phyloP scores from a whole-genome alignment of 2,797 vertebrate species.

The Hephaestus fuliginosus region DNA sequence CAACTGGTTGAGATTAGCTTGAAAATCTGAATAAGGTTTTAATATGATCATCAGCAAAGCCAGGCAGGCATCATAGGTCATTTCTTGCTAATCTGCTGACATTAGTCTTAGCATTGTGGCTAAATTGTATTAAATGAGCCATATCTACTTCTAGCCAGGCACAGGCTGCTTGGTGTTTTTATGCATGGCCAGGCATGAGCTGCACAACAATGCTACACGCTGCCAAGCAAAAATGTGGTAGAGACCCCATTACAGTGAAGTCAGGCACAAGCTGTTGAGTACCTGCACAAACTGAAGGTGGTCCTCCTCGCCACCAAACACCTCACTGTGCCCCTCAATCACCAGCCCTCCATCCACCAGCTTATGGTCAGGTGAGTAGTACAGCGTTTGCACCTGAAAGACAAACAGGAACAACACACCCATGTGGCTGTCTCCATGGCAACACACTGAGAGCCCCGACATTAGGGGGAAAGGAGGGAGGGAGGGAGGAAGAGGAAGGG shows the following conservation, averaged over 20 bases:
- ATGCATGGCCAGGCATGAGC: slow-evolving; percentile 51
- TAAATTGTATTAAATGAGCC: slow-evolving; percentile 42
- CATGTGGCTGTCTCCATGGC: slow-evolving; percentile 97
- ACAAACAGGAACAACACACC: slow-evolving; percentile 96
- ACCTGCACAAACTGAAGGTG: slow-evolving; percentile 99
- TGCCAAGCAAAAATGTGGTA: slow-evolving; percentile 47
- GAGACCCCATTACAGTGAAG: slow-evolving; percentile 44
- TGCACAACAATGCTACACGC: slow-evolving; percentile 40
- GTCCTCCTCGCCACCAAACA: slow-evolving; percentile 99
- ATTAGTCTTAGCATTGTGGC: slow-evolving; percentile 21
- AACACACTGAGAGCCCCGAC: slow-evolving; percentile 83
- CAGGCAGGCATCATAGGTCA: slow-evolving; percentile 9
- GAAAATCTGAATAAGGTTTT: slow-evolving; percentile 19
- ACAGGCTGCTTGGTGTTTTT: slow-evolving; percentile 30
- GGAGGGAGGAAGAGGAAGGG: slow-evolving; percentile 32
- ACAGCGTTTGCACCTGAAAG: slow-evolving; percentile 99
- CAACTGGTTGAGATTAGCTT: slow-evolving; percentile 18
- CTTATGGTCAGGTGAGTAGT: slow-evolving; percentile 99
- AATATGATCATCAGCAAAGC: slow-evolving; percentile 50
- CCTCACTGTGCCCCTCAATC: slow-evolving; percentile 96
- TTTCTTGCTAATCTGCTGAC: slow-evolving; percentile 20
- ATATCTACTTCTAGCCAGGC: slow-evolving; percentile 37
- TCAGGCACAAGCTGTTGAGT: slow-evolving; percentile 83
- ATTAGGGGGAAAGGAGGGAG: slow-evolving; percentile 37
- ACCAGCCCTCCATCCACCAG: slow-evolving; percentile 98